Evolutionary conservation across 2,797 vertebrate species (phyloP), one percentile per base, ranked within the genome.

Genomic region (Pagetopsis macropterus): DNA sequence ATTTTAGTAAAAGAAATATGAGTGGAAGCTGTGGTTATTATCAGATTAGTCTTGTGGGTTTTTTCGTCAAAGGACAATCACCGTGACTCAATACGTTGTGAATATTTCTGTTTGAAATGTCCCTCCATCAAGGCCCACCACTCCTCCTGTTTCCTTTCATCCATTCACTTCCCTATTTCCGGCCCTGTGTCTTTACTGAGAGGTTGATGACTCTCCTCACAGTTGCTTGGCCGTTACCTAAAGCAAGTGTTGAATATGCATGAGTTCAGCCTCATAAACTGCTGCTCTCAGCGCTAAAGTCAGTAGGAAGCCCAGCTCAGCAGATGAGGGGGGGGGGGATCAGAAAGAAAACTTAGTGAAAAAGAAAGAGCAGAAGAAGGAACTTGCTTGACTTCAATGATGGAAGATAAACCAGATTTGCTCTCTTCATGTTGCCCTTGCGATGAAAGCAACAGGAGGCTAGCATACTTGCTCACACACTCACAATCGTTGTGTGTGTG

Each of bases 211-310:
- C 88, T 90, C 83, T 86, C 78, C 88, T 84, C 84, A 75, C 88
- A 83, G 80, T 79, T 92, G 75, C 87, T 87, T 87, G 87, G 87
- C 87, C 75, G 63, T 92, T 90, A 92, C 82, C 92, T 93, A 88
- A 91, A 93, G 91, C 90, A 72, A 85, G 85, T 81, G 82, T 92
- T 94, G 93, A 94, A 94, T 94, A 93, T 94, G 87, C 91, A 94
- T 94, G 90, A 93, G 85, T 84, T 84, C 86, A 78, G 80, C 83
- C 76, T 87, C 79, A 67, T 84, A 91, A 92, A 94, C 87, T 91
- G 91, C 93, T 91, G 87, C 82, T 89, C 88, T 94, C 93, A 94
- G 93, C 91, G 71, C 81, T 90, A 92, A 94, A 91, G 91, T 93
- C 91, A 83, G 85, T 78, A 94, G 88, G 93, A 93, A 90, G 86